A percentile compares a stretch with the other conserved stretches of the same genome.
These are phyloP conservation scores for Mustelus asterias DNA, from an alignment of 2,113 vertebrate species.

Conservation along the genomic window DNA sequence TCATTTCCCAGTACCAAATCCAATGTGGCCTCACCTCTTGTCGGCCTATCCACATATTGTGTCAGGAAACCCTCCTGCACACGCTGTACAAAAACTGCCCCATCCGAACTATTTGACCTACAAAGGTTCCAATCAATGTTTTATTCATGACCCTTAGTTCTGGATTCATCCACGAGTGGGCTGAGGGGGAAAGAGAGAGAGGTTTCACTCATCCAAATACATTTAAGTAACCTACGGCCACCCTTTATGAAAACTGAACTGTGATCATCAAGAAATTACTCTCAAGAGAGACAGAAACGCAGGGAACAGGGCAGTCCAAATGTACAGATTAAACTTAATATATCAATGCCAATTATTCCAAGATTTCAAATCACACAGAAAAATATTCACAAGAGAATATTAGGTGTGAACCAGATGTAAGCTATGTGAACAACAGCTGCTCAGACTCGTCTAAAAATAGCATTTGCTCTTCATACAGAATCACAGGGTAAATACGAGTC, in stretches of 20 bases:
- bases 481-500: not conserved
- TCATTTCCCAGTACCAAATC: too few species aligned
- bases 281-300: not conserved
- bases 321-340: not conserved
- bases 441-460: not conserved
- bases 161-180: too few species aligned
- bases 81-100: too few species aligned
- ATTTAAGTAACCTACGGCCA: not conserved
- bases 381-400: not conserved
- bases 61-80: too few species aligned
- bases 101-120: too few species aligned
- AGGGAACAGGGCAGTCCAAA: not conserved
- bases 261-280: not conserved
- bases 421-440: not conserved
- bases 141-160: too few species aligned
- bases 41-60: too few species aligned
- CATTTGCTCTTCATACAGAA: not conserved
- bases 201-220: not conserved
- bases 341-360: not conserved
- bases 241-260: not conserved
- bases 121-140: too few species aligned
- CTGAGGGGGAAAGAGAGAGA: too few species aligned
- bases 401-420: conserved; percentile 1
- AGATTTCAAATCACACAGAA: not conserved
- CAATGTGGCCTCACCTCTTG: too few species aligned